These are phyloP conservation scores for Neoitamus cyanurus DNA, from an alignment of 2,888 invertebrate species.

Conservation along the genomic window DNA sequence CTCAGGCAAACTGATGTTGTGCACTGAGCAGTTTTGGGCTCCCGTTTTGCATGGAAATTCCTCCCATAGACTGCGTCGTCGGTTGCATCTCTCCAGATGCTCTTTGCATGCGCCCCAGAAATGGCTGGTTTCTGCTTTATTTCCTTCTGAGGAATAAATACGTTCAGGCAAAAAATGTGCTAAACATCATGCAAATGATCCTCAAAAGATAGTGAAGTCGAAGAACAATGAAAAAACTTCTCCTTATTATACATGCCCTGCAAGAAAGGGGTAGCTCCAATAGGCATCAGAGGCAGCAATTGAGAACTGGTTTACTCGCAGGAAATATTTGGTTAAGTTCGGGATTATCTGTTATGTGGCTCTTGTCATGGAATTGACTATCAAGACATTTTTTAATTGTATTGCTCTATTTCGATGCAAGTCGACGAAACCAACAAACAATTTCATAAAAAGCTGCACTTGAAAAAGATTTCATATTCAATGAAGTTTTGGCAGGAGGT, in stretches of 20 bases:
- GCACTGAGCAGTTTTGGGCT: background rate
- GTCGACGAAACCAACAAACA: no score
- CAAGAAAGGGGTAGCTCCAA: background rate
- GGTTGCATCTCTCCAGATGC: slow-evolving; percentile 1
- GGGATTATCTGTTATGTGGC: background rate
- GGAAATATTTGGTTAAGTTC: background rate
- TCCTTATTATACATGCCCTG: slow-evolving; percentile 18
- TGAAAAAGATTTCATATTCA: no score
- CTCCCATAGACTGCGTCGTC: background rate
- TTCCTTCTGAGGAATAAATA: background rate
- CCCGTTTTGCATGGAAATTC: background rate
- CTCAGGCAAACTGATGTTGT: background rate
- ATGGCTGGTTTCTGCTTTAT: background rate
- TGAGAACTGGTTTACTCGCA: background rate
- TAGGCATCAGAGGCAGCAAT: background rate
- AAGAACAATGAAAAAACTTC: background rate
- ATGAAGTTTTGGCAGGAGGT: no score
- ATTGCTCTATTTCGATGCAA: no score
- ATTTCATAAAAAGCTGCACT: no score
- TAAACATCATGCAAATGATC: slow-evolving; percentile 14
- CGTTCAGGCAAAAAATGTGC: background rate
- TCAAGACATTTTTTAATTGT: no score
- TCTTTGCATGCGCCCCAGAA: background rate
- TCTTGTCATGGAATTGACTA: no score
- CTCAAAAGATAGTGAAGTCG: slow-evolving; percentile 17